These are phyloP conservation scores for Adrianichthys oophorus DNA, from an alignment of 2,797 vertebrate genomes.

Conservation along the genomic window DNA sequence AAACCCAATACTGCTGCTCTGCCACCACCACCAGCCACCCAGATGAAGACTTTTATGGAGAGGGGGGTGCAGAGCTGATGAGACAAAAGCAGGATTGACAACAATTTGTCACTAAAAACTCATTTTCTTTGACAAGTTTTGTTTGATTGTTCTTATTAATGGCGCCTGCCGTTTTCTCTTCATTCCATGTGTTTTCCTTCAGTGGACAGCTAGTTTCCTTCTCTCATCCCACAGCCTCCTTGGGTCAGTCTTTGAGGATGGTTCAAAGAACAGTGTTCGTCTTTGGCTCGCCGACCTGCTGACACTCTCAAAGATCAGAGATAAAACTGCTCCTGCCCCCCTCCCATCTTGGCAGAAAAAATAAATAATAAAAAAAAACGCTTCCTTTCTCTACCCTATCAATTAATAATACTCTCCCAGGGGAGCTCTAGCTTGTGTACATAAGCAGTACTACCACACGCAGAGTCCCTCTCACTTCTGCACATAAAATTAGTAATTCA, in stretches of 20 bases:
- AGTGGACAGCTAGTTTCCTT: slow-evolving; percentile 1
- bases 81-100: no score
- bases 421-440: slow-evolving; percentile 57
- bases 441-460: slow-evolving; percentile 34
- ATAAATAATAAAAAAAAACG: not conserved
- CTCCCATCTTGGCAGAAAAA: slow-evolving; percentile 15
- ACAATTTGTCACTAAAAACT: no score
- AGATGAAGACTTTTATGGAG: slow-evolving; percentile 33
- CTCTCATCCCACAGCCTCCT: slow-evolving; percentile 14
- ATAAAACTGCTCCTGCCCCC: slow-evolving; percentile 24
- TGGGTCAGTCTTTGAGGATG: slow-evolving; percentile 48
- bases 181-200: not conserved
- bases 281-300: slow-evolving; percentile 55
- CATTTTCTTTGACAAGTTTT: not conserved
- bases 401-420: slow-evolving; percentile 56
- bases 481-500: slow-evolving; percentile 75
- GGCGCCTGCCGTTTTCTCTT: not conserved
- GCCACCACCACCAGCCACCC: slow-evolving; percentile 48
- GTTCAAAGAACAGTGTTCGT: slow-evolving; percentile 56
- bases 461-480: slow-evolving; percentile 31
- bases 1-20: slow-evolving; percentile 57
- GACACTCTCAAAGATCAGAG: slow-evolving; percentile 62
- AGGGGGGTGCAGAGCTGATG: slow-evolving; percentile 45
- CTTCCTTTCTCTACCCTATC: slow-evolving; percentile 36
- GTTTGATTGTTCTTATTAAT: not conserved